Conservation (phyloP, 2,113 vertebrate genomes). For the rabbit (Oryctolagus cuniculus) region DNA sequence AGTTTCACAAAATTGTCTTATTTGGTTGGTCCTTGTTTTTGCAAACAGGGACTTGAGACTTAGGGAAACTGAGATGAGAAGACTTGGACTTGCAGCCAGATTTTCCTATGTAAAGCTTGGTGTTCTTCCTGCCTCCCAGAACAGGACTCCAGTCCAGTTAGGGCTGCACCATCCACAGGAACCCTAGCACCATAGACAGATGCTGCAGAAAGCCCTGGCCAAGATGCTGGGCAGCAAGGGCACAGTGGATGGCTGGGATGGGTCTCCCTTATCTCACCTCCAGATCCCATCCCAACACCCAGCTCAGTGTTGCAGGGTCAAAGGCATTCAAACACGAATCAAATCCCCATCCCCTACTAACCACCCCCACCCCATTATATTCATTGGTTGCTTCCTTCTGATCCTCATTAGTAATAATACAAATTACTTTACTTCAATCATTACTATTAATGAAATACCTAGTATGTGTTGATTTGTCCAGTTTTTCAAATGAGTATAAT, state of each 20-base stretch:
- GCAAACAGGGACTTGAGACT: not conserved
- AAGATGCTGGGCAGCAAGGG: too few relatives aligned
- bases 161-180: not conserved
- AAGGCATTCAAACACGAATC: not conserved
- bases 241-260: rapidly evolving
- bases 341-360: too few relatives aligned
- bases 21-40: not conserved
- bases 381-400: not conserved
- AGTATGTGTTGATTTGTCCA: not conserved
- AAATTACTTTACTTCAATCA: not conserved
- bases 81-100: not conserved
- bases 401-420: not conserved
- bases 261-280: not conserved
- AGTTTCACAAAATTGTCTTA: not conserved
- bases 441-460: not conserved
- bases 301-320: not conserved
- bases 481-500: not conserved
- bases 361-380: not conserved
- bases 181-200: not conserved
- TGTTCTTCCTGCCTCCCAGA: not conserved
- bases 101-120: not conserved
- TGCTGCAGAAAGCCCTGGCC: too few relatives aligned
- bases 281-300: not conserved
- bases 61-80: not conserved
- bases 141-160: too few relatives aligned